Evolutionary conservation across 2,797 vertebrate genomes (phyloP).

Genomic region (Microctenopoma steveboyesi): DNA sequence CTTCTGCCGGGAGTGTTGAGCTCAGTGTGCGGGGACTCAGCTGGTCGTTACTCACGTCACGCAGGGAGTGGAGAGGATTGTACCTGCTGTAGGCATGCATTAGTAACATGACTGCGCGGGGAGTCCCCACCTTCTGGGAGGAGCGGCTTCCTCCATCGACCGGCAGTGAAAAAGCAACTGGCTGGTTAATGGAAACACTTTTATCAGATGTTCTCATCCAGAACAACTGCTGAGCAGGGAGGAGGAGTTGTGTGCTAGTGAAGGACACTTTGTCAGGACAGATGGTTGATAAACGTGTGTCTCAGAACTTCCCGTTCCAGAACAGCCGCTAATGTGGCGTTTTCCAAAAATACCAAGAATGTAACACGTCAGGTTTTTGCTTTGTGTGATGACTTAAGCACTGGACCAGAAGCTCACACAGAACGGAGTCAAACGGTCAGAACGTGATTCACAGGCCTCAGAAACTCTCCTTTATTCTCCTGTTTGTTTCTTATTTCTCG

Average conservation of each 20-base stretch:
- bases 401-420: too few relatives aligned
- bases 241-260: slow-evolving; percentile 21
- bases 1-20: slow-evolving; percentile 8
- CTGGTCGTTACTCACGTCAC: slow-evolving; percentile 4
- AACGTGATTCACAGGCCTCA: too few relatives aligned
- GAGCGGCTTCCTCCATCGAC: not conserved
- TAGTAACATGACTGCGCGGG: not conserved
- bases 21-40: not conserved
- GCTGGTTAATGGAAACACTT: slow-evolving; percentile 8
- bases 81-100: too few relatives aligned
- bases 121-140: not conserved
- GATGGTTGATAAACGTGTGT: slow-evolving; percentile 37
- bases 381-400: not conserved
- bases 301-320: slow-evolving; percentile 30
- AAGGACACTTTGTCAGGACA: slow-evolving; percentile 45
- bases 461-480: too few relatives aligned
- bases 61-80: not conserved
- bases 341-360: slow-evolving; percentile 24
- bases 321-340: slow-evolving; percentile 25
- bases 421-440: too few relatives aligned
- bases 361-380: slow-evolving; percentile 4
- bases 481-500: too few relatives aligned
- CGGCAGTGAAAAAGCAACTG: not conserved
- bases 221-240: slow-evolving; percentile 38
- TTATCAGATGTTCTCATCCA: slow-evolving; percentile 36